phyloP scores from a whole-genome alignment of 2,888 invertebrate species.

The Xestoiulus laeticollis region DNA sequence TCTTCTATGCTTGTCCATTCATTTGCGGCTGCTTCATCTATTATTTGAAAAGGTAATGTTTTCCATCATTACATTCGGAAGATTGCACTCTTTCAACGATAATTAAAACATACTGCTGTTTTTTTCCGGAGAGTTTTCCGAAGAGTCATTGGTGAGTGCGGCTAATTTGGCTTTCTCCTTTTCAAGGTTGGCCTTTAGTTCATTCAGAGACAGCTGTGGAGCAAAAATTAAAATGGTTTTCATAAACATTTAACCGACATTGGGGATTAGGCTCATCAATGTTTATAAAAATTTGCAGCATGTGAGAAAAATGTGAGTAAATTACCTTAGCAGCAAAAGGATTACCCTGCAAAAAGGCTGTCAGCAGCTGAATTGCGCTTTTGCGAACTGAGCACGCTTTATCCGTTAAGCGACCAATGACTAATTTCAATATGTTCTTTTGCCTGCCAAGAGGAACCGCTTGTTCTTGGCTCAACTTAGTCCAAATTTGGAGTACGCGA shows the following conservation, averaged over 20 bases:
- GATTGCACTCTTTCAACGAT: background rate
- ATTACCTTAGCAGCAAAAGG: conserved; percentile 75
- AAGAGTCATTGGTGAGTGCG: conserved; percentile 67
- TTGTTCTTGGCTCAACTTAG: conserved; percentile 78
- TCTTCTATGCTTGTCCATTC: conserved; percentile 39
- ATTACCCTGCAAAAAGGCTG: conserved; percentile 83
- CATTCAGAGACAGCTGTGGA: conserved; percentile 67
- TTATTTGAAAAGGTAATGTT: background rate
- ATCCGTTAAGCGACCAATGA: conserved; percentile 79
- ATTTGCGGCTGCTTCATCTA: background rate
- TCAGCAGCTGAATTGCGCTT: conserved; percentile 79
- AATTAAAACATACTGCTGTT: background rate
- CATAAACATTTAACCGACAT: too few relatives aligned
- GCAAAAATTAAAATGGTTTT: too few relatives aligned
- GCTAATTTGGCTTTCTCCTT: conserved; percentile 73
- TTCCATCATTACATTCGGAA: too few relatives aligned
- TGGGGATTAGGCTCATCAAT: too few relatives aligned
- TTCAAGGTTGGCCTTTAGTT: conserved; percentile 71
- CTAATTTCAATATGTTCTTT: conserved; percentile 73
- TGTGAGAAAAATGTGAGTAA: conserved; percentile 47
- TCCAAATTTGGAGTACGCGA: conserved; percentile 80
- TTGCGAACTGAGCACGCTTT: conserved; percentile 86
- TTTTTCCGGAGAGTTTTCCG: conserved; percentile 41
- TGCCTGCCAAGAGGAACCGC: conserved; percentile 80
- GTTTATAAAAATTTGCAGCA: too few relatives aligned